Base-by-base conservation (phyloP, 2,797 vertebrate genomes). In the Pantherophis alleghaniensis region DNA sequence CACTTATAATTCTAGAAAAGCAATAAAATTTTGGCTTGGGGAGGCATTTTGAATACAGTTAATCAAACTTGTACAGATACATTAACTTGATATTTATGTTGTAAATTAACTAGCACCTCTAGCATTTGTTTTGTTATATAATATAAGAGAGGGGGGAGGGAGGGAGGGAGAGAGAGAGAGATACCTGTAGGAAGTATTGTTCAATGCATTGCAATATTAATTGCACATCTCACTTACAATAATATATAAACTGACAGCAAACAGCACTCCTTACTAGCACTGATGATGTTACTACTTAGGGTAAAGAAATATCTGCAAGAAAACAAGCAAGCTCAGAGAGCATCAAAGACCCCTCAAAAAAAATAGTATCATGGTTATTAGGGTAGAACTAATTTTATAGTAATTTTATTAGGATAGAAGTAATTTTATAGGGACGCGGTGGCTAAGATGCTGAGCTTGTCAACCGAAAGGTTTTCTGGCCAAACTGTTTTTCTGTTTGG, bases 21-120 rank as follows among this genome's bases (percentile, higher is more conserved):
- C 55, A n/a, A 83, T 93, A 93, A 91, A 91, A 53, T 93, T 56
- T 16, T 51, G 92, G 95, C 89, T 88, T 51, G 90, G 88, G 92
- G 55, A 94, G 57, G 13, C 1, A 1, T 24, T 91, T 37, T 89
- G 90, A 24, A 18, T 94, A 7, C 24, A 10, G 90, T 55, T 90
- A 51, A 93, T 47, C 42, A 0, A 94, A 90, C 60, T 93, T 94
- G 12, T 91, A 6, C 60, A 14, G 69, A 16, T 5, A 92, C 0
- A 0, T 90, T 93, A 28, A 24, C 2, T 86, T 86, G 37, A 74
- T 87, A 26, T 87, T 53, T 32, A 89, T 94, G 7, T 32, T 9
- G 90, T 56, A 90, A 51, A 93, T 53, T 47, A 0, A 95, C 91
- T 56, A 92, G 16, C 32, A 74, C 7, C 16, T 74, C 32, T 74